These are phyloP conservation scores for Rhinatrema bivittatum DNA, from an alignment of 2,797 vertebrate genomes.

Conservation along the genomic window DNA sequence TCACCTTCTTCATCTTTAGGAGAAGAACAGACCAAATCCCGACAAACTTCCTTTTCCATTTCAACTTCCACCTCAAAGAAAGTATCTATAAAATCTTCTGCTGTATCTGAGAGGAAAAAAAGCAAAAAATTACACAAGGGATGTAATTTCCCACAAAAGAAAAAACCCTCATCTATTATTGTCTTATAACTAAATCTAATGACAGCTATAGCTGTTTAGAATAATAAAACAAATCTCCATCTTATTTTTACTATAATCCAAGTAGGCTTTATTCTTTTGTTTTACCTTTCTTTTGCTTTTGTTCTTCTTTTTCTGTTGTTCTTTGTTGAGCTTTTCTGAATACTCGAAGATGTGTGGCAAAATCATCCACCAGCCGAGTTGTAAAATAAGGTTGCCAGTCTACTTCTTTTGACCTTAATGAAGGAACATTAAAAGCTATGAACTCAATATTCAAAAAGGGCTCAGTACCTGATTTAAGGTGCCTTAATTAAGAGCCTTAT, in stretches of 20 bases:
- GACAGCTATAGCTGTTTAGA: constrained; percentile 4
- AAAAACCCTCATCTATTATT: not conserved
- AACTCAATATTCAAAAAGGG: no score
- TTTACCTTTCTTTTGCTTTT: constrained; percentile 81
- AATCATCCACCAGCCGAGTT: constrained; percentile 94
- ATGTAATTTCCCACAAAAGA: not conserved
- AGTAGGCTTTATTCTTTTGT: no score
- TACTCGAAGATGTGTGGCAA: constrained; percentile 93
- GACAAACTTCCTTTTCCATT: constrained; percentile 93
- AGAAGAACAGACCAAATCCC: constrained; percentile 91
- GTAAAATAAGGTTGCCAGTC: constrained; percentile 99
- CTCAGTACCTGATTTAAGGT: no score
- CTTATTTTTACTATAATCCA: no score
- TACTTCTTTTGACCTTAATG: constrained; percentile 83
- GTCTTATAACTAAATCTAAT: not conserved
- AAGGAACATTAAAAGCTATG: constrained; percentile 19
- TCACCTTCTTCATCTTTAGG: constrained; percentile 94
- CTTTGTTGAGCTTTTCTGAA: constrained; percentile 97
- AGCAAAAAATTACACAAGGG: constrained; percentile 4
- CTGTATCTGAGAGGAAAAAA: constrained; percentile 52
- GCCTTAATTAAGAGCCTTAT: no score
- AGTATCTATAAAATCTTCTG: constrained; percentile 87
- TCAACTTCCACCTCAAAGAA: constrained; percentile 98
- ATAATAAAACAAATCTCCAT: not conserved
- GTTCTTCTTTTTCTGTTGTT: constrained; percentile 81